Conservation (phyloP, 2,888 invertebrate genomes). For the Scelioninae gen. 1 region DNA sequence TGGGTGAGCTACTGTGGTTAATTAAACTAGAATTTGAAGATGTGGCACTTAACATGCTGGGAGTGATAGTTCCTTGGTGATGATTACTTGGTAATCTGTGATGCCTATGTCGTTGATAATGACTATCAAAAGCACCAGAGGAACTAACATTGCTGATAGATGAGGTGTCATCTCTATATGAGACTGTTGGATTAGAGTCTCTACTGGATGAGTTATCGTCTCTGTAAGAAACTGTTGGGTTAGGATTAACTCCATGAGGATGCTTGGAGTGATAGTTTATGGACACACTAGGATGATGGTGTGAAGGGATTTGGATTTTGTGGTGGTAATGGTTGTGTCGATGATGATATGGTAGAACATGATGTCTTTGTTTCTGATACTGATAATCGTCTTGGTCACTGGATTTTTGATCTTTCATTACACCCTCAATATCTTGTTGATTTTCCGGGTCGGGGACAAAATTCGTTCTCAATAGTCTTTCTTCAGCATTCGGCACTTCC, state of each 20-base stretch:
- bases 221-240: constrained; percentile 33
- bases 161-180: too few relatives aligned
- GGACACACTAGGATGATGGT: constrained; percentile 49
- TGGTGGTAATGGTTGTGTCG: constrained; percentile 57
- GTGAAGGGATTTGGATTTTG: constrained; percentile 19
- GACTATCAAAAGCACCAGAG: constrained; percentile 36
- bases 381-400: constrained; percentile 49
- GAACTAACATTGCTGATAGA: too few relatives aligned
- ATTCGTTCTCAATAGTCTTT: constrained; percentile 40
- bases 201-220: constrained; percentile 49
- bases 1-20: constrained; percentile 76
- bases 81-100: constrained; percentile 67
- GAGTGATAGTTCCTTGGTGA: constrained; percentile 73
- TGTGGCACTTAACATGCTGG: constrained; percentile 75
- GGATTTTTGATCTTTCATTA: neutral
- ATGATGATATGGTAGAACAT: constrained; percentile 41
- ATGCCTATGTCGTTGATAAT: constrained; percentile 70
- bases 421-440: neutral
- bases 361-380: constrained; percentile 57
- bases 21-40: constrained; percentile 78
- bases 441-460: constrained; percentile 3
- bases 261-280: constrained; percentile 55
- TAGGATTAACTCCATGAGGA: constrained; percentile 32
- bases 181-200: too few relatives aligned
- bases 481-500: constrained; percentile 29